These are phyloP conservation scores for Pogonomyrmex barbatus DNA, from an alignment of 1,140 invertebrate species.

Conservation along the genomic window DNA sequence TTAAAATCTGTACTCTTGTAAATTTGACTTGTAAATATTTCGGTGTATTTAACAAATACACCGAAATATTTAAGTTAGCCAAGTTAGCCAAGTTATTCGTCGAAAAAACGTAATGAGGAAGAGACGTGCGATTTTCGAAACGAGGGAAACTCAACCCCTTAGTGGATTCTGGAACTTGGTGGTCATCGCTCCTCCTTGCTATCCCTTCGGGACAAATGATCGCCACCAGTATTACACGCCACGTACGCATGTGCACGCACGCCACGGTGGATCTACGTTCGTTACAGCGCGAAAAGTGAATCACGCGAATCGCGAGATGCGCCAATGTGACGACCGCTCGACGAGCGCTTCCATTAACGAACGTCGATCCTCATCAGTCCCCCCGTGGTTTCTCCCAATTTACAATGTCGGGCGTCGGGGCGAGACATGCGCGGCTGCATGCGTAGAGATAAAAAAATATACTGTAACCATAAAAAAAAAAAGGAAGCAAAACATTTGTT, in stretches of 20 bases:
- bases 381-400: not conserved
- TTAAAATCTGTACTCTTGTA: not conserved
- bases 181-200: constrained; percentile 31
- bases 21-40: not conserved
- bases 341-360: constrained; percentile 33
- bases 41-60: not conserved
- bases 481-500: not conserved
- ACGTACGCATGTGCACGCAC: not conserved
- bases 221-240: constrained; percentile 52
- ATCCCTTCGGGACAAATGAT: constrained; percentile 29
- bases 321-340: not conserved
- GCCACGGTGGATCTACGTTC: constrained; percentile 27
- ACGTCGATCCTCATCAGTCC: constrained; percentile 39
- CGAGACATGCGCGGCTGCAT: not conserved
- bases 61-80: not conserved
- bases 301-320: constrained; percentile 15
- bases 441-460: not conserved
- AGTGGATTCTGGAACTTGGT: no score
- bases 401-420: not conserved
- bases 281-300: constrained; percentile 15
- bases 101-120: not conserved
- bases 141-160: not conserved
- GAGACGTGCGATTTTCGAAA: not conserved
- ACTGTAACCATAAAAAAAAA: not conserved
- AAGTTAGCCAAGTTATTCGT: not conserved